These are phyloP conservation scores for Tholera decimalis DNA, from an alignment of 2,888 invertebrate genomes.

Conservation along the genomic window DNA sequence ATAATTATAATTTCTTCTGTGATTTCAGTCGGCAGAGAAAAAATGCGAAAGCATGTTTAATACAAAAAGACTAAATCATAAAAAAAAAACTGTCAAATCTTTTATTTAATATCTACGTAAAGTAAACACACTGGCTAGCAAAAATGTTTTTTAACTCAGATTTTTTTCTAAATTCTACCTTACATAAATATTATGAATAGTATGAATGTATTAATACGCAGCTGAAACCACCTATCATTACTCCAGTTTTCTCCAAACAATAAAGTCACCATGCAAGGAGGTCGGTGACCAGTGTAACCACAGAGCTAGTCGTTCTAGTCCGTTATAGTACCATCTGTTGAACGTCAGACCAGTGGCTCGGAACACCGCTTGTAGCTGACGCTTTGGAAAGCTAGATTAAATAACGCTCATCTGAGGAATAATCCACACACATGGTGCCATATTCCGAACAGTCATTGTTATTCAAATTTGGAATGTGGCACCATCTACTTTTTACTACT, in stretches of 20 bases:
- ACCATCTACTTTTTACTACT: too few species aligned
- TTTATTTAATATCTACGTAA: too few species aligned
- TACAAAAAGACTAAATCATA: too few species aligned
- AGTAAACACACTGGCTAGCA: too few species aligned
- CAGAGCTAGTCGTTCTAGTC: conserved; percentile 6
- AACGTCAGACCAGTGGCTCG: conserved; percentile 4
- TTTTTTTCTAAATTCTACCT: too few species aligned
- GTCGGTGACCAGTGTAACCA: conserved; percentile 9
- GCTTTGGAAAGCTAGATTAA: conserved; percentile 27
- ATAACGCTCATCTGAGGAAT: too few species aligned
- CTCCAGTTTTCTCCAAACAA: not conserved
- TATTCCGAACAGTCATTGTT: not conserved
- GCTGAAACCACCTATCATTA: not conserved
- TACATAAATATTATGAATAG: too few species aligned
- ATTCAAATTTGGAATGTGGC: too few species aligned
- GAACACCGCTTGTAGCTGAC: conserved; percentile 20
- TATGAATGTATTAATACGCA: not conserved
- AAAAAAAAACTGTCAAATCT: too few species aligned
- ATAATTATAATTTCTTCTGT: not conserved
- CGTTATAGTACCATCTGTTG: conserved; percentile 34
- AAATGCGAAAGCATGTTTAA: too few species aligned
- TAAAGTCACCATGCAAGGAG: not conserved
- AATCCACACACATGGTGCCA: too few species aligned
- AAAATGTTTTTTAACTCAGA: too few species aligned
- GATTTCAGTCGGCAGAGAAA: not conserved